These are phyloP conservation scores for Petaurus breviceps DNA, from an alignment of 2,113 vertebrate genomes.

Conservation along the genomic window DNA sequence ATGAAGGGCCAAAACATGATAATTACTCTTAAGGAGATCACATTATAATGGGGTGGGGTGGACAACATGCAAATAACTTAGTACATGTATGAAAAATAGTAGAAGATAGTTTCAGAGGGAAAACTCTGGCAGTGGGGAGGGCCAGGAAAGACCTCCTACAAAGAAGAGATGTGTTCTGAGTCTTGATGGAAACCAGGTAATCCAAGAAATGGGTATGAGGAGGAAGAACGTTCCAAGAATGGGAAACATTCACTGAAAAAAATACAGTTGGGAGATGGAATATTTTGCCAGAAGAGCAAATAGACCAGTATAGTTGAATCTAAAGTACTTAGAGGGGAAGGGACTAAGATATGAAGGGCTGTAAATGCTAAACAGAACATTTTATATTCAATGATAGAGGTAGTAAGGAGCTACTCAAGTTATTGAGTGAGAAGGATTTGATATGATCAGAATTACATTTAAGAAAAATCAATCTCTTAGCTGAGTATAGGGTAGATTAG, in stretches of 20 bases:
- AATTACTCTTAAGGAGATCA: not conserved
- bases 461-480: not conserved
- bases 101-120: not conserved
- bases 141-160: not conserved
- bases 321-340: not conserved
- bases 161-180: not conserved
- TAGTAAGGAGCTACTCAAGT: not conserved
- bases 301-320: not conserved
- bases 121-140: not conserved
- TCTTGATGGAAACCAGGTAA: not conserved
- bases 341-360: not conserved
- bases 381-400: not conserved
- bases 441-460: not conserved
- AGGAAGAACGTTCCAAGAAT: not conserved
- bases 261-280: not conserved
- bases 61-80: not conserved
- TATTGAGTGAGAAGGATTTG: not conserved
- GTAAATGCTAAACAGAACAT: not conserved
- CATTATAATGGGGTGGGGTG: not conserved
- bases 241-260: not conserved
- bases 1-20: not conserved
- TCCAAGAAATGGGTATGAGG: not conserved
- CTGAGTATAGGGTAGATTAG: not conserved
- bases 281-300: not conserved
- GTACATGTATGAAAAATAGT: not conserved